Percentiles rank a stretch among this genome's conserved stretches.
phyloP scores from a whole-genome alignment of 2,113 vertebrate species.

The Paraplagusia blochii region DNA sequence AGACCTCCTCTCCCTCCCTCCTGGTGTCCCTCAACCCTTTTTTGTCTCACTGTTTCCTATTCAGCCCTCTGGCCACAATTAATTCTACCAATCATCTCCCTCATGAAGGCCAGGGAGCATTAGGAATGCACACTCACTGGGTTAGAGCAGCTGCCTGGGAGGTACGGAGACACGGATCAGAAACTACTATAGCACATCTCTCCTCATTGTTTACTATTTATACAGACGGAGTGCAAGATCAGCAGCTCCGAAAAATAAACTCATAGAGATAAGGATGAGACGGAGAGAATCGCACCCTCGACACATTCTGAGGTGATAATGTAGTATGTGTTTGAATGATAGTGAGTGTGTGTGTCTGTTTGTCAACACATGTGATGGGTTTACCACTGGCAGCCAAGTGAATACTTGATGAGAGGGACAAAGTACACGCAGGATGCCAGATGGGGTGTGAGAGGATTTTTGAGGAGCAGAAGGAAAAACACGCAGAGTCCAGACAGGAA shows the following conservation, averaged over 20 bases:
- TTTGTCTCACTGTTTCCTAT: constrained; percentile 51
- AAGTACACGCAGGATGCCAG: constrained; percentile 46
- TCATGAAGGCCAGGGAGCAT: constrained; percentile 67
- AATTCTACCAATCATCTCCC: constrained; percentile 72
- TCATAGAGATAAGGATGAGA: constrained; percentile 1
- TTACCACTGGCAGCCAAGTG: constrained; percentile 42
- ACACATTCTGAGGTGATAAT: constrained; percentile 44
- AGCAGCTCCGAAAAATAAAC: constrained; percentile 40
- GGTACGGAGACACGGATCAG: constrained; percentile 42
- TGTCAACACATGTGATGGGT: constrained; percentile 25
- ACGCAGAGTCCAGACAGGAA: constrained; percentile 24
- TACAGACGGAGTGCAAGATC: constrained; percentile 51
- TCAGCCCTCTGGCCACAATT: constrained; percentile 74
- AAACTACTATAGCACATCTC: constrained; percentile 29
- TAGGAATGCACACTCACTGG: constrained; percentile 72
- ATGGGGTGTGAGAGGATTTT: constrained; percentile 53
- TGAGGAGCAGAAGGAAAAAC: constrained; percentile 28
- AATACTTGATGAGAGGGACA: constrained; percentile 40
- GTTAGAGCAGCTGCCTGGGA: constrained; percentile 38
- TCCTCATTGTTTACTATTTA: constrained; percentile 41
- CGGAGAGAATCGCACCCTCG: constrained; percentile 23
- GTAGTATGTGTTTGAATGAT: constrained; percentile 7
- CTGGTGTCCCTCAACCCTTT: constrained; percentile 19
- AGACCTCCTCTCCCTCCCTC: not conserved
- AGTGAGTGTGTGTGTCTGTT: constrained; percentile 9